Conservation (phyloP, 2,888 invertebrate species). For the Drosophila acutilabella region DNA sequence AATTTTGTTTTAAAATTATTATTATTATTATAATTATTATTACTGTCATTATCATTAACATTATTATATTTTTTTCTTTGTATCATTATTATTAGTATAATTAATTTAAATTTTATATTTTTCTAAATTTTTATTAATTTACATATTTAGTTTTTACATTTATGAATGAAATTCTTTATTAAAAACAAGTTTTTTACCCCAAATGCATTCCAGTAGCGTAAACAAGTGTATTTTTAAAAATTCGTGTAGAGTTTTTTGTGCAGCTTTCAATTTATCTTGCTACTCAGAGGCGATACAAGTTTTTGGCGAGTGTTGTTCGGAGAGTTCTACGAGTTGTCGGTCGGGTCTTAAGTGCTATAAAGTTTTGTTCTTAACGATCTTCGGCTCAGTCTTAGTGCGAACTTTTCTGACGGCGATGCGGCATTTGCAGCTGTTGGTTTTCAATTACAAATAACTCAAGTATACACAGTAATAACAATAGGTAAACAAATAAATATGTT, state of each 20-base stretch:
- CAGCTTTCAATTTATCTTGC: slow-evolving; percentile 48
- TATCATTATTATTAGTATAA: too few relatives aligned
- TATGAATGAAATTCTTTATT: not conserved
- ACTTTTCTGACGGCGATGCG: slow-evolving; percentile 41
- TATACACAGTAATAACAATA: slow-evolving; percentile 14
- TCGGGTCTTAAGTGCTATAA: slow-evolving; percentile 37
- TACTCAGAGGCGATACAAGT: slow-evolving; percentile 56
- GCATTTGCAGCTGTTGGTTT: slow-evolving; percentile 27
- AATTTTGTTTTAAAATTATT: not conserved
- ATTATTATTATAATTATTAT: not conserved
- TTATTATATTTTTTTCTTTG: not conserved
- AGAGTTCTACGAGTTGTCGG: slow-evolving; percentile 22
- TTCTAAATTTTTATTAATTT: too few relatives aligned
- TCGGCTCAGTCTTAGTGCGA: slow-evolving; percentile 59
- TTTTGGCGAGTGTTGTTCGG: slow-evolving; percentile 43
- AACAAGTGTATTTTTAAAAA: not conserved
- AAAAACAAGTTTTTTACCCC: not conserved
- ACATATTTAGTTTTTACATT: not conserved
- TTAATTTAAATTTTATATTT: too few relatives aligned
- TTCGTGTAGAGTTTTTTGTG: slow-evolving; percentile 33
- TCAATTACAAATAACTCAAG: slow-evolving; percentile 1
- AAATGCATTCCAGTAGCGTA: slow-evolving; percentile 1
- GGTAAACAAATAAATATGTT: not conserved
- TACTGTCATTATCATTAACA: not conserved
- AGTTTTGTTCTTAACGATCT: slow-evolving; percentile 58